Conservation (phyloP, 2,888 invertebrate species). For the Andrena fulva region DNA sequence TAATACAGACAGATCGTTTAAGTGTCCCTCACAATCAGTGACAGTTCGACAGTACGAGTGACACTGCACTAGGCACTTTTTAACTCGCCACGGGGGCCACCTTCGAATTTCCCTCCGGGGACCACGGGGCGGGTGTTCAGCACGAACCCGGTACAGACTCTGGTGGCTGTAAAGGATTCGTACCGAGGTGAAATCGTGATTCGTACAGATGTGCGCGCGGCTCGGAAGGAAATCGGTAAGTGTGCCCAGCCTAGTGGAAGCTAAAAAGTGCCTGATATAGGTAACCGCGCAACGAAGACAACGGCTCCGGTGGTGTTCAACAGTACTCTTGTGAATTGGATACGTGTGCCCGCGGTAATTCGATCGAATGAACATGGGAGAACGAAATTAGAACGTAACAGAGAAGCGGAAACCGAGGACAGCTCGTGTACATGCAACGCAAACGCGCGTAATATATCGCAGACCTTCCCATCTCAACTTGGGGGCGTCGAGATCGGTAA, state of each 20-base stretch:
- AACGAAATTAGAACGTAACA: slow-evolving; percentile 30
- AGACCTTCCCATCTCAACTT: not conserved
- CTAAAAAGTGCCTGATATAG: slow-evolving; percentile 41
- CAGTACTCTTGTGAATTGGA: slow-evolving; percentile 13
- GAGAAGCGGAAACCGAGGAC: slow-evolving; percentile 49
- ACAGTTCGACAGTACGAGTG: slow-evolving; percentile 6
- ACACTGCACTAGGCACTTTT: slow-evolving; percentile 44
- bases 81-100: slow-evolving; percentile 17
- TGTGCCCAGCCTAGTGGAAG: not conserved
- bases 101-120: no score
- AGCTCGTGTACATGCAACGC: slow-evolving; percentile 56
- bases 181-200: not conserved
- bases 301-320: not conserved
- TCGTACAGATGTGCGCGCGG: no score
- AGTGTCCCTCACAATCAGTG: not conserved
- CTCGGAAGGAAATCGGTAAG: not conserved
- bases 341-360: not conserved
- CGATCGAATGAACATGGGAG: slow-evolving; percentile 14
- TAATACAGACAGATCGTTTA: not conserved
- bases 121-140: no score
- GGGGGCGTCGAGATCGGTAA: not conserved
- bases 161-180: not conserved
- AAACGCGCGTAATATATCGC: slow-evolving; percentile 19
- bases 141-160: no score
- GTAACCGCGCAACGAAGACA: not conserved